These are phyloP conservation scores for Orthosia gracilis DNA, from an alignment of 2,888 invertebrate genomes.

Conservation along the genomic window DNA sequence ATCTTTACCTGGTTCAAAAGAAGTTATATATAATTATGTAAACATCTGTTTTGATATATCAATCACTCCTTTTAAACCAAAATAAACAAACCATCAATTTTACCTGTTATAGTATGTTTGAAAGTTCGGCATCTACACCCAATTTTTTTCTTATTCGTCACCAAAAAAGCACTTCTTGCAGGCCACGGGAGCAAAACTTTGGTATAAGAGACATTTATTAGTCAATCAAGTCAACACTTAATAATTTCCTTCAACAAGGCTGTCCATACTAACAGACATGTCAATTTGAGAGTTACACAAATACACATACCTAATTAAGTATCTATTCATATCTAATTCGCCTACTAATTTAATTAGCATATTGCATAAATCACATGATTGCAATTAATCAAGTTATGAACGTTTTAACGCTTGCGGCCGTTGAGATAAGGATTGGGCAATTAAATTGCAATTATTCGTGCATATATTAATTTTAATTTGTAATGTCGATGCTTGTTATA, in stretches of 20 bases:
- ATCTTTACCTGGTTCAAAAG: background rate
- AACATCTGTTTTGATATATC: too few species aligned
- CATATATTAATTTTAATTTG: slow-evolving; percentile 30
- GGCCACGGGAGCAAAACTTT: too few species aligned
- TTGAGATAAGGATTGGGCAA: slow-evolving; percentile 46
- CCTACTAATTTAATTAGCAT: slow-evolving; percentile 26
- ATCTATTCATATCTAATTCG: slow-evolving; percentile 15
- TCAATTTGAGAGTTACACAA: background rate
- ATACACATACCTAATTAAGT: background rate
- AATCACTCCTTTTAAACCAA: too few species aligned
- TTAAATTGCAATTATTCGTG: slow-evolving; percentile 37
- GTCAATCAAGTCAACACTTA: too few species aligned
- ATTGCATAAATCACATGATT: slow-evolving; percentile 30
- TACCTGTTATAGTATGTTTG: too few species aligned
- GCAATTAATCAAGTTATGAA: slow-evolving; percentile 45
- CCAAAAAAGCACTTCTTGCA: too few species aligned
- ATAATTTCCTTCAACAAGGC: background rate
- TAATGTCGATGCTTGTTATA: background rate
- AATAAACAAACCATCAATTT: too few species aligned
- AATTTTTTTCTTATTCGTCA: too few species aligned
- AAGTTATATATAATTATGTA: too few species aligned
- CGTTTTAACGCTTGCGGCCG: slow-evolving; percentile 21
- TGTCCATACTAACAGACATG: background rate
- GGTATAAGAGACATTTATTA: too few species aligned
- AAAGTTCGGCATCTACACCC: too few species aligned